Evolutionary conservation across 2,797 vertebrate genomes (phyloP).

Genomic region (Trichosurus vulpecula): DNA sequence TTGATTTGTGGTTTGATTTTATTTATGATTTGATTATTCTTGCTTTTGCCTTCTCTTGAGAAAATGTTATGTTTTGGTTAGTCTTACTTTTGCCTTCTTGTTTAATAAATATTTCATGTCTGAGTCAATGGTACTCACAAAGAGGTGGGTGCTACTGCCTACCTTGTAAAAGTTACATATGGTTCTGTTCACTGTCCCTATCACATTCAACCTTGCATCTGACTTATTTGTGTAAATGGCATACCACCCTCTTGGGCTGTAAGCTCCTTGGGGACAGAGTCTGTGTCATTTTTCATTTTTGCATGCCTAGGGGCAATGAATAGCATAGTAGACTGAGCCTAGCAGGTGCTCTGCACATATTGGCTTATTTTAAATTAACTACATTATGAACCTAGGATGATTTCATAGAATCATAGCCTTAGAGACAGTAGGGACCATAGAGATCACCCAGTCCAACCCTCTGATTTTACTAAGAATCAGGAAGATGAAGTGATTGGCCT

Average conservation of each 20-base stretch:
- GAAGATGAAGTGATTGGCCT: no score
- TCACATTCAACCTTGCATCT: not conserved
- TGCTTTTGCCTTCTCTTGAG: not conserved
- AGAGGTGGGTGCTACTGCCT: not conserved
- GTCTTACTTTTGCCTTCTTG: not conserved
- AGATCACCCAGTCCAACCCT: not conserved
- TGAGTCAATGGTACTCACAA: no score
- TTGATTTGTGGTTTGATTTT: not conserved
- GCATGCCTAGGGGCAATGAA: not conserved
- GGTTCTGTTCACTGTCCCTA: not conserved
- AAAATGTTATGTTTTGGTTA: not conserved
- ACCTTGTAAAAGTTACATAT: not conserved
- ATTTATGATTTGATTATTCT: not conserved
- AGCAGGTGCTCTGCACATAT: not conserved
- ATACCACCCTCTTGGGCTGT: not conserved
- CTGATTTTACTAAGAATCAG: not conserved
- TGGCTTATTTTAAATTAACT: not conserved
- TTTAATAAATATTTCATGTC: not conserved
- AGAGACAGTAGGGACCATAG: not conserved
- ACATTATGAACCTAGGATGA: not conserved
- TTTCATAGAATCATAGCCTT: not conserved
- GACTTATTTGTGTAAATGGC: not conserved
- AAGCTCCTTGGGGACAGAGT: not conserved
- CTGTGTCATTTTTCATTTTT: not conserved
- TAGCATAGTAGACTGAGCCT: not conserved